phyloP scores from a whole-genome alignment of 2,797 vertebrate species.

The Aselliscus stoliczkanus region DNA sequence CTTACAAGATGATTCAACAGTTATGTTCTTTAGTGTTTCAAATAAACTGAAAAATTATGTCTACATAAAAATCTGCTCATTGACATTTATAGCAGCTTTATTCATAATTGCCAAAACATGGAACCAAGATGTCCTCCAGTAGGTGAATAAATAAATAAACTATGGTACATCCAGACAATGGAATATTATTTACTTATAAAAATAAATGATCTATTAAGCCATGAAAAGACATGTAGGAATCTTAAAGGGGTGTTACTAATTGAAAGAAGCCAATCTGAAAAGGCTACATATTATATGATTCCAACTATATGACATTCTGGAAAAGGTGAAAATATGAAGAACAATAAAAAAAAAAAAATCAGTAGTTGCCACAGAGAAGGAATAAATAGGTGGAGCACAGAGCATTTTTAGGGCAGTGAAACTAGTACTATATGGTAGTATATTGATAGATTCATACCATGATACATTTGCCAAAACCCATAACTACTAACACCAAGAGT shows the following conservation, averaged over 20 bases:
- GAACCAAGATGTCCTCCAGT: not conserved
- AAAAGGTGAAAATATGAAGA: not conserved
- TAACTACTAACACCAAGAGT: not conserved
- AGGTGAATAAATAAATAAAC: not conserved
- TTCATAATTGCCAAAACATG: not conserved
- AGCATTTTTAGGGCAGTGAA: not conserved
- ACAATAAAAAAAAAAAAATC: not conserved
- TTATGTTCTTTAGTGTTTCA: not conserved
- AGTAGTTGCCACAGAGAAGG: not conserved
- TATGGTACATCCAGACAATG: not conserved
- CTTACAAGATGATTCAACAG: not conserved
- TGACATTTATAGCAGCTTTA: not conserved
- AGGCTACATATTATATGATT: not conserved
- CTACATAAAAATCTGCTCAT: not conserved
- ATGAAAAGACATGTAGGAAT: not conserved
- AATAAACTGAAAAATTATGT: not conserved
- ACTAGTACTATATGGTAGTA: not conserved
- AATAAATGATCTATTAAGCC: not conserved
- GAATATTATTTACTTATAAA: not conserved
- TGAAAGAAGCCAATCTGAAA: not conserved
- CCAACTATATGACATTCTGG: not conserved
- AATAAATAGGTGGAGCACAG: not conserved
- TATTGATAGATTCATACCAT: not conserved
- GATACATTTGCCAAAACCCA: not conserved
- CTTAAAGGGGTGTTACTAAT: not conserved